Percentiles rank a stretch among this genome's conserved stretches.
These are phyloP conservation scores for Polydrusus cervinus DNA, from an alignment of 2,888 invertebrate species.

Conservation along the genomic window DNA sequence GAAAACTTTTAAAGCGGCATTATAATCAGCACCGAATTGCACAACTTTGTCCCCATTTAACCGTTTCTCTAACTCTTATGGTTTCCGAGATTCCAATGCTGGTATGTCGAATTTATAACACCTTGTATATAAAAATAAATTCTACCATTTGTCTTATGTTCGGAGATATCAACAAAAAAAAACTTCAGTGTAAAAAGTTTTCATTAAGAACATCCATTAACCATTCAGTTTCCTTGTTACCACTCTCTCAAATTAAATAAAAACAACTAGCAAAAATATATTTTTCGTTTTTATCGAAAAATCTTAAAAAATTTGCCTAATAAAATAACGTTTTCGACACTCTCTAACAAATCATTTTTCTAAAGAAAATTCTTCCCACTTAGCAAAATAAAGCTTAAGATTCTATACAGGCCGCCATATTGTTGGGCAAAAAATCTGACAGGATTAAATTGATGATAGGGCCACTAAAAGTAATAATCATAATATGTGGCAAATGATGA, in stretches of 20 bases:
- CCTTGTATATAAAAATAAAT: no score
- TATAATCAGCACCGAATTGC: no score
- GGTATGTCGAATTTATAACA: no score
- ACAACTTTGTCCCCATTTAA: no score
- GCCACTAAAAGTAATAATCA: constrained; percentile 45
- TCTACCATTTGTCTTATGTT: no score
- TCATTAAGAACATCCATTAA: neutral
- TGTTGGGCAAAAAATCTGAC: constrained; percentile 43
- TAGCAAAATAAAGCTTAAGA: constrained; percentile 44
- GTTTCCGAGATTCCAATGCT: no score
- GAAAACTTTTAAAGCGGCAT: no score
- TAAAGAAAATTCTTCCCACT: constrained; percentile 44
- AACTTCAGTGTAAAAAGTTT: no score
- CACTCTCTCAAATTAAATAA: neutral
- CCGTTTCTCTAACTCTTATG: no score
- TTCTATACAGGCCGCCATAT: constrained; percentile 39
- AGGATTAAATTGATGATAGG: constrained; percentile 43
- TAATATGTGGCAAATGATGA: constrained; percentile 50
- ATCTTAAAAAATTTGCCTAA: constrained; percentile 26
- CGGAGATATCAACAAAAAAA: no score
- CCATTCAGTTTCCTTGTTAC: neutral
- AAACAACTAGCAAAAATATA: neutral
- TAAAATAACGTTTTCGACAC: constrained; percentile 12
- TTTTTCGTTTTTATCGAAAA: neutral
- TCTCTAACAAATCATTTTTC: constrained; percentile 40